Base-by-base conservation (phyloP, 2,113 vertebrate genomes). In the Macquaria australasica region DNA sequence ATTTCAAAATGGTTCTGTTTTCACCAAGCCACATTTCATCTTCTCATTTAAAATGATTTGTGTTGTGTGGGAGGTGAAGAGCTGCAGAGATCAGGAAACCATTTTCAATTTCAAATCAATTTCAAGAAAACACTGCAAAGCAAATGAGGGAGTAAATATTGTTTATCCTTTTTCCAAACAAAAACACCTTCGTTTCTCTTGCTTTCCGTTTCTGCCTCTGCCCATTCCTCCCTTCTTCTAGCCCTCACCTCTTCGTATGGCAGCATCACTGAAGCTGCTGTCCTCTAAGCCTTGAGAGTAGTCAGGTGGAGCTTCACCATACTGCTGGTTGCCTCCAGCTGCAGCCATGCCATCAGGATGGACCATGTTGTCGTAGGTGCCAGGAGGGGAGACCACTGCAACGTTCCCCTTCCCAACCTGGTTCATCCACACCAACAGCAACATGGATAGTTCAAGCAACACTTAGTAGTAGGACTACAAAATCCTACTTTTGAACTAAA, bases 201-300 rank as follows among this genome's bases (percentile, higher is more conserved):
- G 0, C 5, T 58, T 66, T 60, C 53, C 84, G 41, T 37, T 28
- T 31, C 51, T 18, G 51, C 12, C 34, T 79, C 4, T 23, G 21
- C n/a, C 48, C 55, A 53, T 70, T 63, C 6, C 34, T 55, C 28
- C 3, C 15, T 48, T 23, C n/a, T 1, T 81, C 28, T 1, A 28
- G 53, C 39, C 39, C 85, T 89, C 84, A 95, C 95, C 95, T 94
- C 93, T 91, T 50, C 95, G 88, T 58, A 96, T 81, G 15, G 63
- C 48, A 16, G 79, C 84, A 1, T 95, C 92, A 41, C 89, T 92
- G 74, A 96, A 96, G 78, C 2, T 23, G 53, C 60, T 83, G 0
- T 93, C 86, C 62, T 92, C 89, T 2, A 77, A 73, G 73, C 39
- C 86, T 0, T 15, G 1, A 8, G 60, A 20, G 68, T 94, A 95